Base-by-base conservation (phyloP, 2,888 invertebrate species). In the Agrochola litura region DNA sequence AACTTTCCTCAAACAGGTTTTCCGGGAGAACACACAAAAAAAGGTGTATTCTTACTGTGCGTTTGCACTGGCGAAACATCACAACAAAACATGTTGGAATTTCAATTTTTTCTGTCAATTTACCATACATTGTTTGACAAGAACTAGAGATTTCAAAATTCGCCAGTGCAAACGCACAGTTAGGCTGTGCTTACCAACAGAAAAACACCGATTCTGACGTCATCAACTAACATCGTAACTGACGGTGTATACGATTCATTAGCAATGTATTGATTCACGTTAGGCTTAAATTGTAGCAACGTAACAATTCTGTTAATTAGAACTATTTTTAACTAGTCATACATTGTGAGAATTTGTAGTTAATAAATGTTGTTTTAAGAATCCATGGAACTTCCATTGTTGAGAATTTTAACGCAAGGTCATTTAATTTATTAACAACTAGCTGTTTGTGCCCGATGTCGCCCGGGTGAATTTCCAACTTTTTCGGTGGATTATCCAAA, bases 271-370 rank as follows among this genome's bases (percentile, higher is more conserved):
- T 65, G 78, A 58, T 65, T 79, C 58, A 73, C 37, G 10, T n/a
- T 25, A 65, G 14, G 1, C 16, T 12, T 37, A 2, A n/a, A 0
- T 30, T 30, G n/a, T 43, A 43, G 30, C 19, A 16, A 37, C 37
- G 54, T 49, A 41, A 41, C 14, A 22, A 46, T 73, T 60, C 65
- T 46, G 58, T 73, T 60, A 73, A 81, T 81, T 73, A 19, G 0
- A 52, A 25, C 30, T 66, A 73, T 79, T 79, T 69, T 37, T 60
- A 65, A 37, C 2, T 37, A 25, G 79, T 70, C 54, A 79, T 16
- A 22, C 9, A 5, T 77, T 81, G 60, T 37, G 6, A 60, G 65
- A 79, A 79, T n/a, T 41, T 14, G n/a, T n/a, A 22, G 8, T 19
- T 56, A 30, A 19, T 54, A 30, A 30, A 22, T 63, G 12, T 61